Conservation (phyloP, 2,113 vertebrate species). For the Pedionomus torquatus region DNA sequence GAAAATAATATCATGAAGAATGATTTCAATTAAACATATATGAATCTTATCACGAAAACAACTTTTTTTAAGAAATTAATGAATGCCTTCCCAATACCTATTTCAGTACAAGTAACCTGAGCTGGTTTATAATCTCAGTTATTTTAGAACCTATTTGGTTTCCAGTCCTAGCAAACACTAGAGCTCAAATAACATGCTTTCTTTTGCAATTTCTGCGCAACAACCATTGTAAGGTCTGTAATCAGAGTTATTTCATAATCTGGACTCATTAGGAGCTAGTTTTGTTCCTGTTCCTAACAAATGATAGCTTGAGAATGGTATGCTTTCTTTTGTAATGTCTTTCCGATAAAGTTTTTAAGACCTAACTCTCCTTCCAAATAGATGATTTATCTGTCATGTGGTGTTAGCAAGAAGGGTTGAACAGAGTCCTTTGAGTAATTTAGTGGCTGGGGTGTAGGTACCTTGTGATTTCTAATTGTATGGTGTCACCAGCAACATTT, state of each 20-base stretch:
- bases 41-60: background rate
- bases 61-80: background rate
- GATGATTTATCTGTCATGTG: background rate
- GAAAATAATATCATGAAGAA: background rate
- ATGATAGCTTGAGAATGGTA: background rate
- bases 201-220: rapidly evolving
- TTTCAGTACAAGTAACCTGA: background rate
- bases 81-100: background rate
- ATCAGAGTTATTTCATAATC: background rate
- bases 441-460: background rate
- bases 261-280: background rate
- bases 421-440: background rate
- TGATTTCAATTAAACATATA: background rate
- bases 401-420: background rate
- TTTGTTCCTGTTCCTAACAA: background rate
- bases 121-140: background rate
- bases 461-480: rapidly evolving
- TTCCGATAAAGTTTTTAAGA: background rate
- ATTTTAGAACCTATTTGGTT: background rate
- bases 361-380: background rate
- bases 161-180: background rate
- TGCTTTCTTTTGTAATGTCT: background rate
- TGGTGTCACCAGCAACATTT: background rate
- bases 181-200: background rate
- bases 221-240: background rate